A percentile compares a stretch with the other conserved stretches of the same genome.
phyloP scores from a whole-genome alignment of 2,113 vertebrate genomes.

The Neolamprologus longior region DNA sequence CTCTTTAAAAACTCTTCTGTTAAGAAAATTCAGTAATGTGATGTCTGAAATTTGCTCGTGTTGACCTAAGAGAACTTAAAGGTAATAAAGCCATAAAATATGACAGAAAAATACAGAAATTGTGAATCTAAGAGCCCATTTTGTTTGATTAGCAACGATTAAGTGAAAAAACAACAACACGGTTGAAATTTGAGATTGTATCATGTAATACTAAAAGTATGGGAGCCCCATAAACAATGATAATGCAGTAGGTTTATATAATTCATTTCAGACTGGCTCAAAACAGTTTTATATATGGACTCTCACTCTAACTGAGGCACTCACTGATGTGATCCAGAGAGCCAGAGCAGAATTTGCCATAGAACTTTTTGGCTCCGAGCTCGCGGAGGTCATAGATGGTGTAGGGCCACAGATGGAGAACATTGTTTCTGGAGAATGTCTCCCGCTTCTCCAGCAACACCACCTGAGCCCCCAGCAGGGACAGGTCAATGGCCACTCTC shows the following conservation, averaged over 20 bases:
- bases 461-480: slow-evolving; percentile 83
- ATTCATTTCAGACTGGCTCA: neutral
- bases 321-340: slow-evolving; percentile 92
- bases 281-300: rapidly evolving
- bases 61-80: rapidly evolving
- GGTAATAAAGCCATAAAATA: neutral
- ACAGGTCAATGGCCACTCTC: slow-evolving; percentile 83
- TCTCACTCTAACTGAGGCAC: slow-evolving; percentile 23
- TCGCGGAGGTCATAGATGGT: slow-evolving; percentile 86
- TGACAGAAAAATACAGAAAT: neutral
- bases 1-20: neutral
- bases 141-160: neutral
- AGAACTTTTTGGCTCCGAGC: slow-evolving; percentile 91
- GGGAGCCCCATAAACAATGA: neutral
- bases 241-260: rapidly evolving
- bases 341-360: slow-evolving; percentile 87
- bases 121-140: neutral
- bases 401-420: slow-evolving; percentile 94
- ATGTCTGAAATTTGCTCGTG: neutral
- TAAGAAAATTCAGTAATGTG: rapidly evolving
- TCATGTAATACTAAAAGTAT: neutral
- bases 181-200: neutral
- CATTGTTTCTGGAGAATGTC: slow-evolving; percentile 89
- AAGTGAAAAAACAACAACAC: neutral
- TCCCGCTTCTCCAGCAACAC: slow-evolving; percentile 86